Base-by-base conservation (phyloP, 2,888 invertebrate species). In the Notodonta ziczac region DNA sequence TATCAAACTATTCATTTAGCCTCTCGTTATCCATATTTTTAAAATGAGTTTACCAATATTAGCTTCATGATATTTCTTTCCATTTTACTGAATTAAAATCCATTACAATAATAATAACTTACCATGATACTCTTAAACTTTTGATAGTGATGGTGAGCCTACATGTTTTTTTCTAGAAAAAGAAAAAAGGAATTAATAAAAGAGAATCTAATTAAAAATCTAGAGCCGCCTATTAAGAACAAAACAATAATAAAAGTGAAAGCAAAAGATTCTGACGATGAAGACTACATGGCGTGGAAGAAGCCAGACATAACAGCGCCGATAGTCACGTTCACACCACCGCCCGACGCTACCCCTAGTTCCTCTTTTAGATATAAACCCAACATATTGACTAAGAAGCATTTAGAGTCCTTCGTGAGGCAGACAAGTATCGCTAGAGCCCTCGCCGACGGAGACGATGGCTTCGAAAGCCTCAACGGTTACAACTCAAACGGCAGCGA, bases 381-480 rank as follows among this genome's bases (percentile, higher is more conserved):
- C 48, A 90, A 91, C 57, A 74, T 87, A 67, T 74, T 93, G 56
- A 93, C 92, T n/a, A 91, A 89, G 73, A 93, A 90, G 71, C 89
- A 90, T 67, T 74, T 93, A 61, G 92, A 93, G 77, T 89, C 85
- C n/a, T 91, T 91, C 62, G 85, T 90, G 13, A 76, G 87, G 62
- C 88, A 89, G 61, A 74, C 80, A 40, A 84, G 83, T 52, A 73
- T 82, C 50, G 80, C 84, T 0, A 81, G 83, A 76, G 83, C 86
- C 0, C 84, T 91, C 54, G 90, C 90, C 40, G 94, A 94, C 64
- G 94, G 97, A 81, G 97, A 97, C 80, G 97, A 97, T 81, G 97
- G 97, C 13, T 97, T 97, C 78, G 97, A 97, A 89, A 97, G 97
- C 84, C 94, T 97, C 9, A 97, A 97, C 77, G 97, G 97, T 10